Conservation (phyloP, 37 sponge, comb jelly and placozoan species). For the Aplysina aerophoba region DNA sequence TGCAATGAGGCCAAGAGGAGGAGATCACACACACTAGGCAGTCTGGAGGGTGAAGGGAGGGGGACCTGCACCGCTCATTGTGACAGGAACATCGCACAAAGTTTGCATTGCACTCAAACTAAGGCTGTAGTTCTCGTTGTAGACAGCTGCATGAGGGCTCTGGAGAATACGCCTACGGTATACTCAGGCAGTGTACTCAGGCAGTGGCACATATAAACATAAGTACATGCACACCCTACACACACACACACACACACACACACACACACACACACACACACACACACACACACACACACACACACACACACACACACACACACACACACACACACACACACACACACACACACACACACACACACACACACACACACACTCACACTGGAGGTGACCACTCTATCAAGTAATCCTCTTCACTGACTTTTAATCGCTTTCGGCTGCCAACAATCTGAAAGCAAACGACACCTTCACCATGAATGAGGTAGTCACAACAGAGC, state of each 20-base stretch:
- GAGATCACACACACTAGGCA: not conserved
- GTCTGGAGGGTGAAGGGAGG: not conserved
- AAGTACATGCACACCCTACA: not conserved
- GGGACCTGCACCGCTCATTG: too few relatives aligned
- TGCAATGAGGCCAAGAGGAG: not conserved
- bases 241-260: conserved; percentile 32
- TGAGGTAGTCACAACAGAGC: too few relatives aligned
- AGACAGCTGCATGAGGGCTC: too few relatives aligned
- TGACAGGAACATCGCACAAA: too few relatives aligned
- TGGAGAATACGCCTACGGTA: too few relatives aligned
- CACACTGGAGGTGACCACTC: not conserved
- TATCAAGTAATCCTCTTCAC: too few relatives aligned
- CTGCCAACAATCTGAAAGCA: too few relatives aligned
- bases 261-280: not conserved
- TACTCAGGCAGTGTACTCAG: too few relatives aligned
- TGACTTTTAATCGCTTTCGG: too few relatives aligned
- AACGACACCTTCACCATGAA: too few relatives aligned
- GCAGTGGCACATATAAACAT: not conserved
- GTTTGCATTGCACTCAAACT: too few relatives aligned
- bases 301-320: conserved; percentile 28
- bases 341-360: conserved; percentile 30
- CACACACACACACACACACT: conserved; percentile 28
- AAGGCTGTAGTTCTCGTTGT: too few relatives aligned
- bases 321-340: conserved; percentile 16
- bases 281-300: conserved; percentile 12